Percentiles rank a stretch among this genome's conserved stretches.
Evolutionary conservation across 2,113 vertebrate genomes (phyloP).

Genomic region (Chunga burmeisteri): DNA sequence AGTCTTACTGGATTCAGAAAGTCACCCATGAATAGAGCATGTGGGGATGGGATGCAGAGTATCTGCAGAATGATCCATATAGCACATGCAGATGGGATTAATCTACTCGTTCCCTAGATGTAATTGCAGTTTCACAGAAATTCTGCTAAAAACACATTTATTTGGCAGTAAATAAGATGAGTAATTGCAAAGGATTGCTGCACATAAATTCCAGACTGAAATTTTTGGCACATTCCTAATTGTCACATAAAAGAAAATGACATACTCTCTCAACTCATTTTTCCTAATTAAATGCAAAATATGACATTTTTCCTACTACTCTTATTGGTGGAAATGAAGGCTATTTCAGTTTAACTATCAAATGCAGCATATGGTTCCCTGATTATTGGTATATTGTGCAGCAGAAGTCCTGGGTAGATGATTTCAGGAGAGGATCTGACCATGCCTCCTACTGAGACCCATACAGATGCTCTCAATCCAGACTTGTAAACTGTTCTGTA

Average conservation of each 20-base stretch:
- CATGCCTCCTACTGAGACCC: not conserved
- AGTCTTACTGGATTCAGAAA: not conserved
- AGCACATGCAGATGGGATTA: not conserved
- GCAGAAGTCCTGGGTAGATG: not conserved
- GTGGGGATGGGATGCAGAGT: not conserved
- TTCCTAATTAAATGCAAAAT: slow-evolving; percentile 51
- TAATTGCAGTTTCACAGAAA: slow-evolving; percentile 38
- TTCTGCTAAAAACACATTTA: slow-evolving; percentile 24
- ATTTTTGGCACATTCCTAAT: slow-evolving; percentile 48
- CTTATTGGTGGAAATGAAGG: not conserved
- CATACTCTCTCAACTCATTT: slow-evolving; percentile 32
- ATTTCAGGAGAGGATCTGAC: not conserved
- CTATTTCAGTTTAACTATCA: slow-evolving; percentile 7
- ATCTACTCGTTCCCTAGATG: not conserved
- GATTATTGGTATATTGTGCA: not conserved
- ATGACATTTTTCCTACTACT: slow-evolving; percentile 25
- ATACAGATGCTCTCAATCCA: not conserved
- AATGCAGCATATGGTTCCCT: slow-evolving; percentile 24
- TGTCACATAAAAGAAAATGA: slow-evolving; percentile 51
- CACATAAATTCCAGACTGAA: slow-evolving; percentile 29
- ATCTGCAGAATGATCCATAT: not conserved
- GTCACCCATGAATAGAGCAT: not conserved
- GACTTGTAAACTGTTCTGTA: not conserved
- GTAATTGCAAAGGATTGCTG: slow-evolving; percentile 19
- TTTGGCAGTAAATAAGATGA: slow-evolving; percentile 58